A percentile compares a stretch with the other conserved stretches of the same genome.
Evolutionary conservation across 2,888 invertebrate genomes (phyloP).

Genomic region (Hedychridium roseum): DNA sequence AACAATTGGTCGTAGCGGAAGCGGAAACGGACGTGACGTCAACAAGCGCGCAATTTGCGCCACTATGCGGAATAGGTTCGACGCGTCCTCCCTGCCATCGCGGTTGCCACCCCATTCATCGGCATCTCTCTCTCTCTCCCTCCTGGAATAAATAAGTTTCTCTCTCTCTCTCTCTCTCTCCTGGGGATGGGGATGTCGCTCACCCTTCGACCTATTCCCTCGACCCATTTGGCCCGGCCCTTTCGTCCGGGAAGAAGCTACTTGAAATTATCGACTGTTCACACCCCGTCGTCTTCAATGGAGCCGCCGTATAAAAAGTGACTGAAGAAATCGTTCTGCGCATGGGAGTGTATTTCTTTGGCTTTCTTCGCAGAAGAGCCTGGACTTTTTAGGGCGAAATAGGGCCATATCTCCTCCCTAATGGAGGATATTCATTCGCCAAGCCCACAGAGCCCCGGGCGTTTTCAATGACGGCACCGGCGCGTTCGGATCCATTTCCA

Average conservation of each 20-base stretch:
- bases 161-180: conserved; percentile 14
- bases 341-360: no score
- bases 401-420: no score
- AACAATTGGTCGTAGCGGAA: conserved; percentile 48
- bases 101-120: conserved; percentile 3
- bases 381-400: no score
- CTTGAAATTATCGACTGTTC: conserved; percentile 34
- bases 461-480: conserved; percentile 18
- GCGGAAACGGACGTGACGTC: conserved; percentile 53
- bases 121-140: conserved; percentile 7
- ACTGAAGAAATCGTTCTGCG: no score
- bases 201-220: background rate
- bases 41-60: conserved; percentile 53
- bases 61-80: conserved; percentile 43
- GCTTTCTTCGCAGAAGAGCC: no score
- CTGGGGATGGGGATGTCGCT: no score
- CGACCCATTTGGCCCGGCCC: background rate
- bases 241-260: background rate
- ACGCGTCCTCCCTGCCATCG: conserved; percentile 12
- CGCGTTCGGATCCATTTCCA: conserved; percentile 30
- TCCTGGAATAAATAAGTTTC: no score
- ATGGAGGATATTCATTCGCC: no score
- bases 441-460: no score
- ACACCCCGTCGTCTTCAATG: no score
- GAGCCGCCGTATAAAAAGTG: no score